These are phyloP conservation scores for Neosalanx taihuensis DNA, from an alignment of 2,797 vertebrate genomes.

Conservation along the genomic window DNA sequence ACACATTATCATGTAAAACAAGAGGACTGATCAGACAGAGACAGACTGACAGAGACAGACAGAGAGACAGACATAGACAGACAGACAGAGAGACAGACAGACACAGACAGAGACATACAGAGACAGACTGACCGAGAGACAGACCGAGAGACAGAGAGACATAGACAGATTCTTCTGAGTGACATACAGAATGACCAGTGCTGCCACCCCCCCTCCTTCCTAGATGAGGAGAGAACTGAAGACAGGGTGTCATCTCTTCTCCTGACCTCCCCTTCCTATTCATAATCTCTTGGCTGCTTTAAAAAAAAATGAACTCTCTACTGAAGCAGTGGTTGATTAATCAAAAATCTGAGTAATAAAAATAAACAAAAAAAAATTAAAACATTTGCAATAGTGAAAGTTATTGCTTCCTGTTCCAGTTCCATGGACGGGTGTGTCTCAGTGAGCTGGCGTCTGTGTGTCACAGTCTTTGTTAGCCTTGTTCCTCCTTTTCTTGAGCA, in stretches of 20 bases:
- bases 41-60: not conserved
- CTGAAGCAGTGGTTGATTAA: conserved; percentile 40
- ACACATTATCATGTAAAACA: not conserved
- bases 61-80: not conserved
- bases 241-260: conserved; percentile 18
- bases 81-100: not conserved
- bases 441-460: conserved; percentile 50
- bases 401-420: conserved; percentile 88
- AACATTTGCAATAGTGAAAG: conserved; percentile 59
- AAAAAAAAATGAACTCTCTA: conserved; percentile 50
- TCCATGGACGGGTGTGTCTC: conserved; percentile 47
- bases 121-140: not conserved
- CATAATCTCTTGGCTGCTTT: conserved; percentile 59
- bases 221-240: conserved; percentile 27
- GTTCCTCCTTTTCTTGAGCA: conserved; percentile 93
- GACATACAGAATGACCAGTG: not conserved
- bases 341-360: conserved; percentile 71
- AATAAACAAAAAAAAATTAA: conserved; percentile 63
- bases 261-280: conserved; percentile 13
- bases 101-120: not conserved
- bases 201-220: not conserved
- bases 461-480: conserved; percentile 73
- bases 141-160: not conserved
- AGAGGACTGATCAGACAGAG: not conserved
- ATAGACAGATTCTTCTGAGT: not conserved